phyloP scores from a whole-genome alignment of 2,888 invertebrate species.

The Meloe dianella region DNA sequence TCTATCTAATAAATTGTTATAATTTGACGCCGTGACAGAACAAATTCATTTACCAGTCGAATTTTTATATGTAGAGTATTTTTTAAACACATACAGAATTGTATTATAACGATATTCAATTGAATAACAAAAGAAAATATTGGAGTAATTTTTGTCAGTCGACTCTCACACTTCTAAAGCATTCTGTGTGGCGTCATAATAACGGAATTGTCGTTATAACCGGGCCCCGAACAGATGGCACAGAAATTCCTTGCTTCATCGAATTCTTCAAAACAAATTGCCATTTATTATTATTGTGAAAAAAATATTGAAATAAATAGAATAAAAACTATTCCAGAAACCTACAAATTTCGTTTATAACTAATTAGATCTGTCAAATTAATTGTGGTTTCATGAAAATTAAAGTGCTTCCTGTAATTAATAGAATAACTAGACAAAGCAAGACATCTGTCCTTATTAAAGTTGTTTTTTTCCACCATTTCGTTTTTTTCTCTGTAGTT shows the following conservation, averaged over 20 bases:
- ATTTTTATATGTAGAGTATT: not conserved
- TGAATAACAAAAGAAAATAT: not conserved
- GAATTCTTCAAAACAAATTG: not conserved
- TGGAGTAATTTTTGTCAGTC: too few species aligned
- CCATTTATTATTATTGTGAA: not conserved
- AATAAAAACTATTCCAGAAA: not conserved
- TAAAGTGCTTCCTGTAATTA: conserved; percentile 21
- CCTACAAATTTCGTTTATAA: not conserved
- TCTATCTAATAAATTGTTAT: conserved; percentile 35
- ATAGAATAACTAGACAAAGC: conserved; percentile 4
- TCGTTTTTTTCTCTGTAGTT: not conserved
- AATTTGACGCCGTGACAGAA: conserved; percentile 34
- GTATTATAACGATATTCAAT: too few species aligned
- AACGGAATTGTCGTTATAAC: too few species aligned
- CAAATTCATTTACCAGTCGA: conserved; percentile 19
- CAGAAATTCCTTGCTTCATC: not conserved
- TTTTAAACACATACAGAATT: not conserved
- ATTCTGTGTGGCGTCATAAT: too few species aligned
- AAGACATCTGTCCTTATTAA: conserved; percentile 25
- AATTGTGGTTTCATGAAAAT: conserved; percentile 2
- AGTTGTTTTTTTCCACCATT: conserved; percentile 6
- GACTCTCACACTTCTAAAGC: too few species aligned
- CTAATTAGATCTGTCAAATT: conserved; percentile 13
- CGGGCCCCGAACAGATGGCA: not conserved
- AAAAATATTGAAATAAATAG: not conserved